phyloP scores from a whole-genome alignment of 2,888 invertebrate genomes.

The Andrena chrysosceles region DNA sequence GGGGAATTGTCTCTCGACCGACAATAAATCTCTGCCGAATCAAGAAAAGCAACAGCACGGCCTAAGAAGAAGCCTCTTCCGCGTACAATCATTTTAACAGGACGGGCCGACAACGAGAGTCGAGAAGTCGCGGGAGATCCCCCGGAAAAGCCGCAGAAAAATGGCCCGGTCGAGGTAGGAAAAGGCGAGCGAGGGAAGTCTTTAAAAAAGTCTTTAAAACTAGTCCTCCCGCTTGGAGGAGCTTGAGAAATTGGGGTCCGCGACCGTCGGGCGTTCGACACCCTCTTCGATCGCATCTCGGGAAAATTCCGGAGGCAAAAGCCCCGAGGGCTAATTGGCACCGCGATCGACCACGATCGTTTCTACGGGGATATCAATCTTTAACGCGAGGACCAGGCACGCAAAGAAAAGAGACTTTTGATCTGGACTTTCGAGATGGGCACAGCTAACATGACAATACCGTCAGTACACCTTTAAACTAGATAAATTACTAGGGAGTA shows the following conservation, averaged over 20 bases:
- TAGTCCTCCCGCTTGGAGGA: not conserved
- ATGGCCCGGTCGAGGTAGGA: not conserved
- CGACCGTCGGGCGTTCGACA: not conserved
- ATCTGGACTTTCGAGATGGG: conserved; percentile 57
- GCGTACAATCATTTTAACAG: not conserved
- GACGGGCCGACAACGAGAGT: not conserved
- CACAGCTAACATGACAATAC: conserved; percentile 57
- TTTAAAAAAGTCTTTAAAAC: not conserved
- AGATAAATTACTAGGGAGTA: conserved; percentile 48
- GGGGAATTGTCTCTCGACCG: conserved; percentile 26
- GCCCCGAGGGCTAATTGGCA: conserved; percentile 2
- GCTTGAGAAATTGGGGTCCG: not conserved
- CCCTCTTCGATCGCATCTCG: not conserved
- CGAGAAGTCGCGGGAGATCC: not conserved
- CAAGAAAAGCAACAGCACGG: conserved; percentile 11
- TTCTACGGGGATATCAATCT: conserved; percentile 7
- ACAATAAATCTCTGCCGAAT: conserved; percentile 32
- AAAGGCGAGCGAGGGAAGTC: not conserved
- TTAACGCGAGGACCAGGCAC: conserved; percentile 31
- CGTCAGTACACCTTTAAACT: conserved; percentile 37
- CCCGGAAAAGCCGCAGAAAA: not conserved
- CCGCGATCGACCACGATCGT: not conserved
- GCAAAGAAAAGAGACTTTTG: conserved; percentile 23
- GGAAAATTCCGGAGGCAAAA: not conserved
- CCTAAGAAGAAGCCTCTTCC: conserved; percentile 20